A percentile compares a stretch with the other conserved stretches of the same genome.
phyloP scores from a whole-genome alignment of 2,113 vertebrate species.

The Burhinus bistriatus region DNA sequence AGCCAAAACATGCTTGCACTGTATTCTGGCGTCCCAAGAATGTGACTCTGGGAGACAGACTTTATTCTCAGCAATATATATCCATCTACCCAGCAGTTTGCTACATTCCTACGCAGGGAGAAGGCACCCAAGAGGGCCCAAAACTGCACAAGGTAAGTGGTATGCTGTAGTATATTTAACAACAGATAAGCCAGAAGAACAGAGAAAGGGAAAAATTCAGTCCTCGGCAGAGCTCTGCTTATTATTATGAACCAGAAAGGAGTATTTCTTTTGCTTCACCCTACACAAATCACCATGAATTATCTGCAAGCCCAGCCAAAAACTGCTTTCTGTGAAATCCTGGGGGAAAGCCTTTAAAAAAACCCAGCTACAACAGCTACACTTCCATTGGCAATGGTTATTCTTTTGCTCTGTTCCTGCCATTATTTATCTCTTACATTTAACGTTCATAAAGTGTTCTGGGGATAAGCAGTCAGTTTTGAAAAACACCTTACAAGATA shows the following conservation, averaged over 20 bases:
- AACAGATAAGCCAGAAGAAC: not conserved
- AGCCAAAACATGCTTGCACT: not conserved
- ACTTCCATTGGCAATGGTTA: constrained; percentile 5
- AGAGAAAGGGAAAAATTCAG: not conserved
- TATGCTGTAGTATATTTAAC: not conserved
- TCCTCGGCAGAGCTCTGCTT: not conserved
- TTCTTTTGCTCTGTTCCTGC: not conserved
- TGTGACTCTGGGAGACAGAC: not conserved
- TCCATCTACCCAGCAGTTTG: not conserved
- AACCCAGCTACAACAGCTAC: not conserved
- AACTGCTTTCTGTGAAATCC: not conserved
- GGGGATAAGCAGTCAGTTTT: constrained; percentile 47
- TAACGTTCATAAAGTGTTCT: not conserved
- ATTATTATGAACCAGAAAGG: constrained; percentile 11
- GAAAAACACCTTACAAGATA: constrained; percentile 59
- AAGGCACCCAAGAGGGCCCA: not conserved
- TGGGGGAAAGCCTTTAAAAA: not conserved
- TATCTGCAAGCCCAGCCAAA: not conserved
- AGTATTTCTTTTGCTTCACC: constrained; percentile 28
- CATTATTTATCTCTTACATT: constrained; percentile 41
- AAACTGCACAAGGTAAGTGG: not conserved
- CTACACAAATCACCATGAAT: constrained; percentile 47
- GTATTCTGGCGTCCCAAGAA: not conserved
- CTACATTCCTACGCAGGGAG: not conserved
- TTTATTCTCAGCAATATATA: not conserved